phyloP scores from a whole-genome alignment of 2,113 vertebrate species.

The Hystrix cristata region DNA sequence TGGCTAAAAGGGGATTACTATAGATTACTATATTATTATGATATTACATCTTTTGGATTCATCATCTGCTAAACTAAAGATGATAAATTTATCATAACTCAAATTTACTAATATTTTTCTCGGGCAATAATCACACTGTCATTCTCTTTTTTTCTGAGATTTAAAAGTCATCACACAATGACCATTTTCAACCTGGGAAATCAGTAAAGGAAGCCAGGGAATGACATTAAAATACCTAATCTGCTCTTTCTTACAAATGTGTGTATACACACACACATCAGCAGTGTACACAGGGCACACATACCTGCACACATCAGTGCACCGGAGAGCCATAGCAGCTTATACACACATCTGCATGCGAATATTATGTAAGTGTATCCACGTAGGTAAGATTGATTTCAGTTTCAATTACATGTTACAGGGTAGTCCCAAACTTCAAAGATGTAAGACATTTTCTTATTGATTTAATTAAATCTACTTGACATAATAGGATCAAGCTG shows the following conservation, averaged over 20 bases:
- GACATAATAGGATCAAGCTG: neutral
- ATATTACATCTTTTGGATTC: neutral
- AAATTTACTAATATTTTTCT: neutral
- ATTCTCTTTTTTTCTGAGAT: neutral
- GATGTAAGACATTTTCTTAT: neutral
- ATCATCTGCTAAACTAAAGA: neutral
- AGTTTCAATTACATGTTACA: neutral
- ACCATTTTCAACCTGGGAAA: neutral
- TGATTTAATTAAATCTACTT: constrained; percentile 41
- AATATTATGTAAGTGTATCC: neutral
- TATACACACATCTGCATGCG: neutral
- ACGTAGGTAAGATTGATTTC: neutral
- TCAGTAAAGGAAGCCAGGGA: neutral
- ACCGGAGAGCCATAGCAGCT: neutral
- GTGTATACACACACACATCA: neutral
- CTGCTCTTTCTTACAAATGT: neutral
- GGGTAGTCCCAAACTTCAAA: constrained; percentile 9
- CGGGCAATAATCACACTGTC: neutral
- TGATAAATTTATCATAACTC: neutral
- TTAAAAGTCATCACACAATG: neutral
- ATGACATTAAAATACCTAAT: neutral
- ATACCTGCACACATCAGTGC: neutral
- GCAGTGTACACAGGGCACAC: no score
- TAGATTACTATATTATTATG: neutral
- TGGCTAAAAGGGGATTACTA: neutral